Conservation (phyloP, 30 jellyfish, hydroid and myxozoan species). For the Haliclystus octoradiatus region DNA sequence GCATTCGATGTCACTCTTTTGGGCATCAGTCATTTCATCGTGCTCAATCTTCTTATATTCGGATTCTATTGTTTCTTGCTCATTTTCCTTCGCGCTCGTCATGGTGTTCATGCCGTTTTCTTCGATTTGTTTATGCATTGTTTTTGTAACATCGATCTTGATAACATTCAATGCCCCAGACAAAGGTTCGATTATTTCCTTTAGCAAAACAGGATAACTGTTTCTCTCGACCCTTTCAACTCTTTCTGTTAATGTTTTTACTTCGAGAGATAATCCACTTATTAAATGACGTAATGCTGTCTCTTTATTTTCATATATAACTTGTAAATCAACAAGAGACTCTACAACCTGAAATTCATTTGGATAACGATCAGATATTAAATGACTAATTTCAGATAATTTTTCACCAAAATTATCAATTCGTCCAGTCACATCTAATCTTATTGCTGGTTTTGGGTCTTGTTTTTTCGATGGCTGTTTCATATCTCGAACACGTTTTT, state of each 20-base stretch:
- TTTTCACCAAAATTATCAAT: slow-evolving; percentile 40
- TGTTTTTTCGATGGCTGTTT: too few species aligned
- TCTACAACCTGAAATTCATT: slow-evolving; percentile 78
- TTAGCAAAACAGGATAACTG: slow-evolving; percentile 19
- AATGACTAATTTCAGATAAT: slow-evolving; percentile 45
- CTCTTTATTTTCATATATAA: slow-evolving; percentile 68
- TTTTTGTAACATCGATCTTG: neutral
- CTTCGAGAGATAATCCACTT: slow-evolving; percentile 16
- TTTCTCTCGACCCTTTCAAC: slow-evolving; percentile 18
- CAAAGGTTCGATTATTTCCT: neutral
- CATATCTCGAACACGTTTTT: neutral
- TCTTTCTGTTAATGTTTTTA: slow-evolving; percentile 20
- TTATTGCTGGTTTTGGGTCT: neutral
- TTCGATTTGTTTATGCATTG: neutral
- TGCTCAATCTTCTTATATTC: too few species aligned
- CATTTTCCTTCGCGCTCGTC: too few species aligned
- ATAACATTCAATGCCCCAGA: neutral
- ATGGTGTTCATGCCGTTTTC: neutral
- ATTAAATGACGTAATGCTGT: slow-evolving; percentile 34
- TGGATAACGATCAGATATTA: slow-evolving; percentile 68
- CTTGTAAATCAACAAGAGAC: slow-evolving; percentile 62
- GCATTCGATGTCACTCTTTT: too few species aligned
- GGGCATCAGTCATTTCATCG: too few species aligned
- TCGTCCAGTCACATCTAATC: neutral
- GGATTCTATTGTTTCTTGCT: too few species aligned